Base-by-base conservation (phyloP, 2,113 vertebrate genomes). In the Suncus etruscus region DNA sequence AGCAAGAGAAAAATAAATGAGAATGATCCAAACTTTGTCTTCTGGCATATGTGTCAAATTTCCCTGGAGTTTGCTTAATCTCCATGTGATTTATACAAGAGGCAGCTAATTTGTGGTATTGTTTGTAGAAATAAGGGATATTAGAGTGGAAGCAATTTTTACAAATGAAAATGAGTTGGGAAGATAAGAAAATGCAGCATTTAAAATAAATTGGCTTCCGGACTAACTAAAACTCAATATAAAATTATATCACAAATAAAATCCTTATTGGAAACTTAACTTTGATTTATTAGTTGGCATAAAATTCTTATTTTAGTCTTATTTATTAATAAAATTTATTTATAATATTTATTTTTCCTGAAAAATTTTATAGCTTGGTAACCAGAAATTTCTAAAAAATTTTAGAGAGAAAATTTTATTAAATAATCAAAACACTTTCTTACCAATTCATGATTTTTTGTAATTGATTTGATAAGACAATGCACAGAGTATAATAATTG, bases 171-270 rank as follows among this genome's bases (percentile, higher is more conserved):
- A 95, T 91, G 87, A 95, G 86, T 94, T 94, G 61, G 73, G 81
- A 89, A 92, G 89, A 96, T 96, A 94, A 95, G 86, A 94, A 94
- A 94, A 94, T 94, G 88, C 32, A 79, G n/a, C 69, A 94, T 91
- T 95, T 96, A 94, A 96, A 95, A 93, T 95, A 96, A 93, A 97
- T 94, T 97, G 95, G 95, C 81, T 96, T 32, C 12, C 93, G 95
- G 93, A 96, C 92, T 86, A 73, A 39, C 81, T 90, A 73, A 90
- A 93, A 86, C 93, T 94, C 83, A 82, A 27, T 58, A 92, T 77
- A 76, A 84, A 91, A 74, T 70, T 93, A n/a, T 86, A 79, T 96
- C 79, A 87, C 6, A n/a, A 39, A 39, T 39, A 39, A 90, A 96
- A 94, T 82, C 50, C 51, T 96, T 95, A 89, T 50, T 93, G 90